Percentiles rank a stretch among this genome's conserved stretches.
phyloP scores from a whole-genome alignment of 2,888 invertebrate species.

The Eucera pruinosa region DNA sequence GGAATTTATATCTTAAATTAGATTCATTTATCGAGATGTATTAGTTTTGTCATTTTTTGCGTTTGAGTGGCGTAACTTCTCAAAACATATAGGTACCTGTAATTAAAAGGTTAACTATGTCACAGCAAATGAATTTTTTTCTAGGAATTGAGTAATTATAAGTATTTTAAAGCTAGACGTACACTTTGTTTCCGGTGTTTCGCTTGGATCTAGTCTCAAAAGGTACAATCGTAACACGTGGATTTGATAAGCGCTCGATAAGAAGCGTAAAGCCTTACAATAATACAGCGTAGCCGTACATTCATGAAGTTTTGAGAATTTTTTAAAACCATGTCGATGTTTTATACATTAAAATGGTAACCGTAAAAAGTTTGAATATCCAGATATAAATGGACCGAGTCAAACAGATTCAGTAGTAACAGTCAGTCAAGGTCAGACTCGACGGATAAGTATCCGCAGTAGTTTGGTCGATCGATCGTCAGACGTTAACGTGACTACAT shows the following conservation, averaged over 20 bases:
- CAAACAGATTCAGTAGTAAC: constrained; percentile 18
- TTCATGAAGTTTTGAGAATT: background rate
- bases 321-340: too few relatives aligned
- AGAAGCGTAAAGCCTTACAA: background rate
- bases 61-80: too few relatives aligned
- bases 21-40: too few relatives aligned
- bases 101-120: too few relatives aligned
- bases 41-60: too few relatives aligned
- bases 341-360: too few relatives aligned
- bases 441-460: constrained; percentile 18
- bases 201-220: background rate
- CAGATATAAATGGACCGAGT: background rate
- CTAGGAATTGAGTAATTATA: too few relatives aligned
- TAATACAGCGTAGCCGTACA: background rate
- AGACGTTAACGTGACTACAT: constrained; percentile 10
- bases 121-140: too few relatives aligned
- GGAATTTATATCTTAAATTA: too few relatives aligned
- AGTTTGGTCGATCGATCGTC: constrained; percentile 32
- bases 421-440: constrained; percentile 12
- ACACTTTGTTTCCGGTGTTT: background rate
- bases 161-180: background rate
- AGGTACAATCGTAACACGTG: background rate
- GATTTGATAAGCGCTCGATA: background rate
- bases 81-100: too few relatives aligned
- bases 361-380: background rate